Evolutionary conservation across 1,140 invertebrate species (phyloP).

Genomic region (Nymphalis io): DNA sequence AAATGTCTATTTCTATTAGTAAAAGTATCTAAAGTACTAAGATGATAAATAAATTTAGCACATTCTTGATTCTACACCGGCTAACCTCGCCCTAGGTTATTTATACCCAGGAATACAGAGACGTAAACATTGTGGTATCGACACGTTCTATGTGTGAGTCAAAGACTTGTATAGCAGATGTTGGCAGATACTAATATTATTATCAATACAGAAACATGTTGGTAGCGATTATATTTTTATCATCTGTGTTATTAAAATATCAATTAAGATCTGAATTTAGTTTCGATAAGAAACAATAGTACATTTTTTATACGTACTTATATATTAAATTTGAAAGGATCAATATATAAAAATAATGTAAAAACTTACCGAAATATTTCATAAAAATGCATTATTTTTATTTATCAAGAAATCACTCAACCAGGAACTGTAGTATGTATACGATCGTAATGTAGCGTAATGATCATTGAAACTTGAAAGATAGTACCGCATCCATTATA

Average conservation of each 20-base stretch:
- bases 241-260: neutral
- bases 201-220: conserved; percentile 5
- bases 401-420: conserved; percentile 13
- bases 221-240: neutral
- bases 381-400: neutral
- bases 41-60: neutral
- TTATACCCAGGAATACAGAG: conserved; percentile 10
- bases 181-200: conserved; percentile 4
- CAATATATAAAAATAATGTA: no score
- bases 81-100: conserved; percentile 14
- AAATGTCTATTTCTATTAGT: no score
- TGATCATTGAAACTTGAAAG: conserved; percentile 15
- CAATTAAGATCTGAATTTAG: no score
- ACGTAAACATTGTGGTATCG: conserved; percentile 19
- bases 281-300: no score
- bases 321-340: no score
- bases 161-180: neutral
- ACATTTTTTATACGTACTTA: no score
- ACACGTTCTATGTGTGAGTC: conserved; percentile 4
- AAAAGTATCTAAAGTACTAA: no score
- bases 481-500: conserved; percentile 58
- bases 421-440: conserved; percentile 16
- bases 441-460: conserved; percentile 1
- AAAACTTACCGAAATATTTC: no score
- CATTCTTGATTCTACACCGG: neutral